A percentile compares a stretch with the other conserved stretches of the same genome.
Conservation (phyloP, 23 tunicate species). For the Ciona savignyi region DNA sequence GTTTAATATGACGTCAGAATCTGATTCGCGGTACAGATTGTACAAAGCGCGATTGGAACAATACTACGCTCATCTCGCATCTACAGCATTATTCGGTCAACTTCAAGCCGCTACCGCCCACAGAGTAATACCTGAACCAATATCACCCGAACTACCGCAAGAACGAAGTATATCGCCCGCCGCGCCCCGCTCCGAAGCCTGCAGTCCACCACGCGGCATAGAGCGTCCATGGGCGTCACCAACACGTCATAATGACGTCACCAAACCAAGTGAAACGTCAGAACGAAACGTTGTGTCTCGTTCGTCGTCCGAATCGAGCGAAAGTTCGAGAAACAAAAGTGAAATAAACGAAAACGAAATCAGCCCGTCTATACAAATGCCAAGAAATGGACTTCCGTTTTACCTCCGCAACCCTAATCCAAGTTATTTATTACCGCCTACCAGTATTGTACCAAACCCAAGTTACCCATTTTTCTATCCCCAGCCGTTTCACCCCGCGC, state of each 20-base stretch:
- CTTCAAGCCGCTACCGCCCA: constrained; percentile 9
- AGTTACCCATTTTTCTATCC: background rate
- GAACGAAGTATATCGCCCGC: background rate
- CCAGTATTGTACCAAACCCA: background rate
- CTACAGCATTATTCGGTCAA: constrained; percentile 19
- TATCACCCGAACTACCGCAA: background rate
- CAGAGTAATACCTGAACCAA: background rate
- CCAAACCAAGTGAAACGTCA: background rate
- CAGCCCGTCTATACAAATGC: background rate
- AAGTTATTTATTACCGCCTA: background rate
- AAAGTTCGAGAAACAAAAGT: background rate
- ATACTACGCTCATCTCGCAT: constrained; percentile 56
- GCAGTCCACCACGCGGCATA: constrained; percentile 6
- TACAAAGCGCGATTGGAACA: constrained; percentile 14
- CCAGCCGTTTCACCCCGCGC: background rate
- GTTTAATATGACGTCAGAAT: background rate
- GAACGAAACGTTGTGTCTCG: background rate
- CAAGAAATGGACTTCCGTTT: background rate
- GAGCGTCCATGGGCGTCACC: constrained; percentile 16
- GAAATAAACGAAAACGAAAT: background rate
- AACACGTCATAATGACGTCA: background rate
- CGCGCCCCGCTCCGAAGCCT: background rate
- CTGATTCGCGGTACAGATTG: background rate
- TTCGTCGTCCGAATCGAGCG: background rate
- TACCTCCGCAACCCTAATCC: background rate